phyloP scores from a whole-genome alignment of 1,140 invertebrate species.

The Dendroctonus ponderosae region DNA sequence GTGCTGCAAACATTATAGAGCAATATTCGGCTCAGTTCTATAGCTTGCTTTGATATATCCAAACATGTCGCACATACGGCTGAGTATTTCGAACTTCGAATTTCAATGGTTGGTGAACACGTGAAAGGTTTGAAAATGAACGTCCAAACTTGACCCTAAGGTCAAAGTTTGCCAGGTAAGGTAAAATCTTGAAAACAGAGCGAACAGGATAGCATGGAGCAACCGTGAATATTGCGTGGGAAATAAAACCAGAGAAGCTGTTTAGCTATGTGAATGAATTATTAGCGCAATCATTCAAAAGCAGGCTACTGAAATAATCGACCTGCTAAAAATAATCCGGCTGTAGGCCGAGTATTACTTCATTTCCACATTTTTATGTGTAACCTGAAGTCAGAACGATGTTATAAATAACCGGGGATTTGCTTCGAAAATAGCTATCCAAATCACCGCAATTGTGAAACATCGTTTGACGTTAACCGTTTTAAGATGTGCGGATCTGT shows the following conservation, averaged over 20 bases:
- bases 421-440: conserved; percentile 8
- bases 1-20: not conserved
- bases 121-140: not conserved
- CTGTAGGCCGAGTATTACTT: conserved; percentile 1
- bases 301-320: not conserved
- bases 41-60: too few relatives aligned
- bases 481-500: too few relatives aligned
- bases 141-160: not conserved
- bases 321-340: not conserved
- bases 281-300: too few relatives aligned
- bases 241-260: too few relatives aligned
- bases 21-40: not conserved
- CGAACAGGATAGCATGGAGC: conserved; percentile 1
- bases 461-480: too few relatives aligned
- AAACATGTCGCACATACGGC: too few relatives aligned
- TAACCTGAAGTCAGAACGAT: conserved; percentile 8
- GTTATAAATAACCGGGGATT: conserved; percentile 8
- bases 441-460: not conserved
- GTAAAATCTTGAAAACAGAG: conserved; percentile 19
- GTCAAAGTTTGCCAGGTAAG: conserved; percentile 19
- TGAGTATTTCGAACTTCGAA: too few relatives aligned
- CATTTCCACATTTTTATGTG: not conserved
- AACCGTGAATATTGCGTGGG: too few relatives aligned
- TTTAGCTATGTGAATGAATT: too few relatives aligned
- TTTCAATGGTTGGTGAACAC: too few relatives aligned